phyloP scores from a whole-genome alignment of 1,140 invertebrate genomes.

The Drosophila ogumai region DNA sequence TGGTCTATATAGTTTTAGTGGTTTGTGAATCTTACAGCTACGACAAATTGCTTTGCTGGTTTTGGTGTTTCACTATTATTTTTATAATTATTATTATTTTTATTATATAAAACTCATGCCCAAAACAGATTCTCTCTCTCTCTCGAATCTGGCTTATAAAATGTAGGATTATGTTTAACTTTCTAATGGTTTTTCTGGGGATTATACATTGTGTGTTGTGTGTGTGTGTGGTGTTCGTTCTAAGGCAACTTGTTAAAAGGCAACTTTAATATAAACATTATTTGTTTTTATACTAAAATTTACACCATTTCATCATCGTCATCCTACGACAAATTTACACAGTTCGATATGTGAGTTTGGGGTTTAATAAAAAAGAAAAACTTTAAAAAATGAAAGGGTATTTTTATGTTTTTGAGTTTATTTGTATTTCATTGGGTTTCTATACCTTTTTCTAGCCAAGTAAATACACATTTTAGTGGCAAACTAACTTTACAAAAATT shows the following conservation, averaged over 20 bases:
- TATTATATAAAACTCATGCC: constrained; percentile 38
- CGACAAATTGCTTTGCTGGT: constrained; percentile 45
- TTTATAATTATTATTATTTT: neutral
- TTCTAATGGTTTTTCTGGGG: constrained; percentile 30
- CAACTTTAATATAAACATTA: constrained; percentile 77
- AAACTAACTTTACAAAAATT: constrained; percentile 13
- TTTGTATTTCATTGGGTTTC: constrained; percentile 25
- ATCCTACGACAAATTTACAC: constrained; percentile 29
- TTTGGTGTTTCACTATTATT: constrained; percentile 3
- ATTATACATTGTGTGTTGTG: constrained; percentile 43
- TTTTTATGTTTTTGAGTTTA: constrained; percentile 19
- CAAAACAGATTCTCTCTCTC: constrained; percentile 6
- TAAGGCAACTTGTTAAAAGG: constrained; percentile 80
- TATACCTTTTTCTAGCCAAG: constrained; percentile 4
- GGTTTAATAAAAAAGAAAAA: neutral
- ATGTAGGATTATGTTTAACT: constrained; percentile 40
- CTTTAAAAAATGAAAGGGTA: neutral
- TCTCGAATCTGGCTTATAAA: constrained; percentile 30
- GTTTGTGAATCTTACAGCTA: constrained; percentile 42
- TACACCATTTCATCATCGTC: constrained; percentile 33
- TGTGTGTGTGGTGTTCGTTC: constrained; percentile 36
- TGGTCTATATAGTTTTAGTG: constrained; percentile 17
- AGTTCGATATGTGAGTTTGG: constrained; percentile 37
- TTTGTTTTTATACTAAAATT: constrained; percentile 60
- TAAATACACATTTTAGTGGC: constrained; percentile 14